phyloP scores from a whole-genome alignment of 30 jellyfish, hydroid and myxozoan species.

The Clytia hemisphaerica region DNA sequence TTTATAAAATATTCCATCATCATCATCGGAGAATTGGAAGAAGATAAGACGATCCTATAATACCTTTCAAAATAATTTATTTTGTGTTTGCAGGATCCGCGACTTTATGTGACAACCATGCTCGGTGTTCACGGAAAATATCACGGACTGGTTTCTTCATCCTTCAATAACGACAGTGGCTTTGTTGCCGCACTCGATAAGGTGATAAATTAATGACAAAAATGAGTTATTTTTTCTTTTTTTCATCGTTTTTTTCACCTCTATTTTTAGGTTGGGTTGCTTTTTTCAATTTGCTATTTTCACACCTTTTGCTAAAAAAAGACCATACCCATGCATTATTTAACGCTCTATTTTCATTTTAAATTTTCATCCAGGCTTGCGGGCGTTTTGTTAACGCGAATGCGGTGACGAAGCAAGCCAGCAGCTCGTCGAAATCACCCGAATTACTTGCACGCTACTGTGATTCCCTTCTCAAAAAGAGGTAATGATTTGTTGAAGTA shows the following conservation, averaged over 20 bases:
- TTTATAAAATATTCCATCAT: too few species aligned
- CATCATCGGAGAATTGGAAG: too few species aligned
- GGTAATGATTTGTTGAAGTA: too few species aligned
- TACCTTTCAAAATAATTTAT: too few species aligned
- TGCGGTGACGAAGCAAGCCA: constrained; percentile 86
- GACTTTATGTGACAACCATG: constrained; percentile 78
- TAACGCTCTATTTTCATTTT: neutral
- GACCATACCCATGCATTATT: neutral
- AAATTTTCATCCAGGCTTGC: constrained; percentile 63
- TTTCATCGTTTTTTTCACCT: neutral
- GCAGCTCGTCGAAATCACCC: constrained; percentile 94
- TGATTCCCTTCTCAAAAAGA: constrained; percentile 88
- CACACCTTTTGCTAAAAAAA: neutral
- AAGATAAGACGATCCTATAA: too few species aligned
- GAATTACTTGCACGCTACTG: constrained; percentile 92
- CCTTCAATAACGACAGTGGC: constrained; percentile 92
- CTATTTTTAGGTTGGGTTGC: neutral
- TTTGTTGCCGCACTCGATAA: constrained; percentile 96
- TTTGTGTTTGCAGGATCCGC: constrained; percentile 72
- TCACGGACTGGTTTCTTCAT: constrained; percentile 65
- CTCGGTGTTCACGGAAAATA: constrained; percentile 83
- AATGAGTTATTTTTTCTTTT: too few species aligned
- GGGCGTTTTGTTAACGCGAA: constrained; percentile 81
- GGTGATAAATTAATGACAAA: too few species aligned
- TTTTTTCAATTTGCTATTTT: neutral